Base-by-base conservation (phyloP, 1,140 invertebrate species). In the Aplysia californica region DNA sequence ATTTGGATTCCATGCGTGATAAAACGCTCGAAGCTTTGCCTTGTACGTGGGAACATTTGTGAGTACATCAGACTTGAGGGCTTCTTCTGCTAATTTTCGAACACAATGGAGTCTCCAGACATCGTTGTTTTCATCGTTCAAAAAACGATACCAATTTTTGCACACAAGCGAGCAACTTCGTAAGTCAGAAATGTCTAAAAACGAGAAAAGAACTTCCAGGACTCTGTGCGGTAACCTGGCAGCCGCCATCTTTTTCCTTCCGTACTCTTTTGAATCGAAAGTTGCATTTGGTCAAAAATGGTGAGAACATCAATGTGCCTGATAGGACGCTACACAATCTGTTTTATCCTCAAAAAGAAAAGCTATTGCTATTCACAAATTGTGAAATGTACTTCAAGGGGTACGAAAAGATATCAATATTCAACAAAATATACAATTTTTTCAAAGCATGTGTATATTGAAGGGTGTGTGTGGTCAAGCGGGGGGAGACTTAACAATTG, bases 1-100 rank as follows among this genome's bases (percentile, higher is more conserved):
- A 88, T 96, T 94, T 1, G 97, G 96, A 91, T 97, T 99, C 98
- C 97, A 99, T 1, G 97, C 95, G 91, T 98, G 96, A 89, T 95
- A 95, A 90, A 95, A 97, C 18, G 97, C 97, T 85, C 96, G 92
- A 68, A 99, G 91, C 92, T 99, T 99, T 18, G 95, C 93, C 92
- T 98, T 99, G 87, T 96, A 97, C 5, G 96, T 96, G 38, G 94
- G 93, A 65, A 98, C 93, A 73, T 95, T 96, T 61, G 94, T 94
- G 39, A 99, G 91, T 81, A 99, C 91, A 89, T 98, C 96, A 0
- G 96, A 97, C 90, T 96, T 97, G 44, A 98, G 90, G 0, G 96
- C 95, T 91, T 98, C 96, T 89, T 96, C 94, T 2, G 96, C 93
- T 68, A 99, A 90, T 90, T 95, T 96, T 84, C 94, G 92, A 58